Evolutionary conservation across 2,797 vertebrate genomes (phyloP).

Genomic region (Acipenser oxyrinchus): DNA sequence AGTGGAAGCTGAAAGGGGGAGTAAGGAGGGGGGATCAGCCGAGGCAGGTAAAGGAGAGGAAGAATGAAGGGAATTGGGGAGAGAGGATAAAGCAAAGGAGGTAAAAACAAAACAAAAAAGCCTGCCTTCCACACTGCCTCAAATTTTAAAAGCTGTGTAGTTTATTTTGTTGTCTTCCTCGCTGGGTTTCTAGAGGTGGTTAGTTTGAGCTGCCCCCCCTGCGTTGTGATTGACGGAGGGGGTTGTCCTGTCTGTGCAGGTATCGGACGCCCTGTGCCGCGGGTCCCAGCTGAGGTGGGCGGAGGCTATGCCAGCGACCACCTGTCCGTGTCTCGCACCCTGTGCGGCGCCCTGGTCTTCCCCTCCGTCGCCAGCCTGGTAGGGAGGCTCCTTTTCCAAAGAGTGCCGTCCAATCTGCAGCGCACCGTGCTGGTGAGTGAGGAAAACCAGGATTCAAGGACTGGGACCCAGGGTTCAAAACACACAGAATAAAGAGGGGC

Average conservation of each 20-base stretch:
- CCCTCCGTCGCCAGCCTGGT: conserved; percentile 61
- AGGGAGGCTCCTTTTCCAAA: conserved; percentile 56
- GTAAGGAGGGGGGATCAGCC: neutral
- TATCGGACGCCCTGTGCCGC: conserved; percentile 33
- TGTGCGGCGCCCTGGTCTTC: conserved; percentile 66
- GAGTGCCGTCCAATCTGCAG: conserved; percentile 55
- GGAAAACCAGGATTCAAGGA: neutral
- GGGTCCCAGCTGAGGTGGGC: conserved; percentile 31
- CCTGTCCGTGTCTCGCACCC: conserved; percentile 60
- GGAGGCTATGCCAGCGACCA: conserved; percentile 43
- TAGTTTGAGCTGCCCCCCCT: no score
- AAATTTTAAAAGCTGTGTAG: neutral
- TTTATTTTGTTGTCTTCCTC: neutral
- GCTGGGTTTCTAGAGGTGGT: no score
- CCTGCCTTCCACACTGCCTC: neutral
- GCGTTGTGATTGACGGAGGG: no score
- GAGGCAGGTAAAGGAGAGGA: neutral
- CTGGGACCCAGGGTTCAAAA: neutral
- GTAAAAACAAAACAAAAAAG: neutral
- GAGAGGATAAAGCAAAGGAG: neutral
- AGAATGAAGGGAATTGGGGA: neutral
- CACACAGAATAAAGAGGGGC: no score
- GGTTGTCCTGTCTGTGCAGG: conserved; percentile 29
- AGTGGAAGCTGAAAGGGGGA: neutral
- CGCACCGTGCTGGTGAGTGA: conserved; percentile 56